Percentiles rank a stretch among this genome's conserved stretches.
Evolutionary conservation across 2,797 vertebrate genomes (phyloP).

Genomic region (Lindbergichthys nudifrons): DNA sequence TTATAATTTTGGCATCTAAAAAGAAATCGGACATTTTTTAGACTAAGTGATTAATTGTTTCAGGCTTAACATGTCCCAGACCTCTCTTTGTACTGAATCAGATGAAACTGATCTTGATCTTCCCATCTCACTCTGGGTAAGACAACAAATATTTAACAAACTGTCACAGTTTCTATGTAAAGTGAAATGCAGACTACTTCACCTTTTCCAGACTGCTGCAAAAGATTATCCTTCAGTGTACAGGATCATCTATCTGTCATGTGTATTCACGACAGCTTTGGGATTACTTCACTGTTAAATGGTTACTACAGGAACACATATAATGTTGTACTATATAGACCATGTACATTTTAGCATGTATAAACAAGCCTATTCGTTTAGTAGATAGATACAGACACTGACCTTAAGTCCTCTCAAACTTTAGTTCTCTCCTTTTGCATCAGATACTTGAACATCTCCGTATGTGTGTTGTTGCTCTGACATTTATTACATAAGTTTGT

Average conservation of each 20-base stretch:
- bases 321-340: not conserved
- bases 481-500: not conserved
- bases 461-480: not conserved
- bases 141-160: conserved; percentile 40
- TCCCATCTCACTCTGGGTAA: conserved; percentile 21
- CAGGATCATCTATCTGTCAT: no score
- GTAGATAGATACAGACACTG: not conserved
- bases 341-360: not conserved
- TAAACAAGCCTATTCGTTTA: not conserved
- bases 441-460: not conserved
- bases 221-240: no score
- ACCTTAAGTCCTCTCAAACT: not conserved
- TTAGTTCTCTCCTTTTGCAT: not conserved
- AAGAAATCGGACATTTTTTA: not conserved
- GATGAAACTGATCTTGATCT: conserved; percentile 53
- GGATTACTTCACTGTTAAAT: not conserved
- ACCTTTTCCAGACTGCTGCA: conserved; percentile 17
- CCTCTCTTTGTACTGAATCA: conserved; percentile 44
- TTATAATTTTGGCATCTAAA: conserved; percentile 26
- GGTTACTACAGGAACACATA: not conserved
- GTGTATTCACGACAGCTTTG: not conserved
- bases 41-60: not conserved
- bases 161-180: conserved; percentile 36
- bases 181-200: conserved; percentile 24
- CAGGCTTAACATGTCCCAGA: conserved; percentile 27